phyloP scores from a whole-genome alignment of 2,113 vertebrate species.

The Illadopsis cleaveri region DNA sequence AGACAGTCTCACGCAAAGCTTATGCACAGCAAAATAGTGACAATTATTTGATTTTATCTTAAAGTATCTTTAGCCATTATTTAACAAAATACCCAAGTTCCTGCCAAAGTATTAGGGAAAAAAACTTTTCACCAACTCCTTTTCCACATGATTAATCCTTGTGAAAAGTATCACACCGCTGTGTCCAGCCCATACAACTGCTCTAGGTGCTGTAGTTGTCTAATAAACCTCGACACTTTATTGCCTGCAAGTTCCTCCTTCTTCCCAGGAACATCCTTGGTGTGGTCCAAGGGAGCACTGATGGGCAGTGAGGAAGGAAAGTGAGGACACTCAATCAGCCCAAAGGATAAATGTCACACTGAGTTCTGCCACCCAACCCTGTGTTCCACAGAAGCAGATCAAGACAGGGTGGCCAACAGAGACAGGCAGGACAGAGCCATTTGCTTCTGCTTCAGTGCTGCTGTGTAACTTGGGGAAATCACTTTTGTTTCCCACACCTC shows the following conservation, averaged over 20 bases:
- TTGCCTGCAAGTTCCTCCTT: not conserved
- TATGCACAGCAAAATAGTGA: not conserved
- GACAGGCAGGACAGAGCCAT: not conserved
- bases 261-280: not conserved
- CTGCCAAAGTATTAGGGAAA: not conserved
- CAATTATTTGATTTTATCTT: not conserved
- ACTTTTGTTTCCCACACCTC: not conserved
- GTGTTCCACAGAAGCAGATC: not conserved
- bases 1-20: accelerated
- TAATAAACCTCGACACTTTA: not conserved
- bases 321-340: not conserved
- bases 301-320: not conserved
- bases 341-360: not conserved
- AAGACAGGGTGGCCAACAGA: not conserved
- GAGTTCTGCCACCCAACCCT: not conserved
- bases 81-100: not conserved
- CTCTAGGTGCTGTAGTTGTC: not conserved
- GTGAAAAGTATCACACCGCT: not conserved
- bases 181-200: not conserved
- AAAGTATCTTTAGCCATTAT: not conserved
- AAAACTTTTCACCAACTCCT: not conserved
- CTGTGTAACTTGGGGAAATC: not conserved
- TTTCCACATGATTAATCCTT: not conserved
- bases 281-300: not conserved
- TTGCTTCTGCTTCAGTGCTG: not conserved